Percentiles rank a stretch among this genome's conserved stretches.
Conservation (phyloP, 2,113 vertebrate species). For the Tyrannus savana region DNA sequence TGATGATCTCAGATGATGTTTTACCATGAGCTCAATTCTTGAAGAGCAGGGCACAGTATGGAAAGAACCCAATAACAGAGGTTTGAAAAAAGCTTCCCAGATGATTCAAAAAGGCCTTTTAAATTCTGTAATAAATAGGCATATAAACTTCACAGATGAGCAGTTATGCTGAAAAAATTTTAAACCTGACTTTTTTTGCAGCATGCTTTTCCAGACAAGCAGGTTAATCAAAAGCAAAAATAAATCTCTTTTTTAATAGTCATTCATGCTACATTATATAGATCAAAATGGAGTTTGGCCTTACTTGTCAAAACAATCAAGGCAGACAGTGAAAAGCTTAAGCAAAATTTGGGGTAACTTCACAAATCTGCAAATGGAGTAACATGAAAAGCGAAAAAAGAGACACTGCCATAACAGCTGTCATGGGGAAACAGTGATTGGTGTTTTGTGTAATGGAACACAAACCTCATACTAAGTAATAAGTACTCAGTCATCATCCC, state of each 20-base stretch:
- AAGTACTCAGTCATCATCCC: constrained; percentile 47
- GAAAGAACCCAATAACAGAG: not conserved
- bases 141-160: not conserved
- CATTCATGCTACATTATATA: not conserved
- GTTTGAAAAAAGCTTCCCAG: not conserved
- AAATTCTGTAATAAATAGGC: not conserved
- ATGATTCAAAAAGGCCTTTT: not conserved
- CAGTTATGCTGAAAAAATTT: not conserved
- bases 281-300: not conserved
- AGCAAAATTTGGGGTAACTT: not conserved
- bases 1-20: not conserved
- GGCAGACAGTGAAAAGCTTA: not conserved
- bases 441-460: constrained; percentile 57
- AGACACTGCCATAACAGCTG: constrained; percentile 31
- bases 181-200: not conserved
- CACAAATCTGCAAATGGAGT: not conserved
- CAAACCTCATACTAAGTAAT: constrained; percentile 46
- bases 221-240: not conserved
- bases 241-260: not conserved
- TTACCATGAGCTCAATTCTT: not conserved
- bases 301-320: constrained; percentile 1
- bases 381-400: constrained; percentile 25
- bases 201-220: not conserved
- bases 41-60: not conserved
- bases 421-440: constrained; percentile 53